Conservation (phyloP, 2,113 vertebrate genomes). For the Poeciliopsis prolifica region DNA sequence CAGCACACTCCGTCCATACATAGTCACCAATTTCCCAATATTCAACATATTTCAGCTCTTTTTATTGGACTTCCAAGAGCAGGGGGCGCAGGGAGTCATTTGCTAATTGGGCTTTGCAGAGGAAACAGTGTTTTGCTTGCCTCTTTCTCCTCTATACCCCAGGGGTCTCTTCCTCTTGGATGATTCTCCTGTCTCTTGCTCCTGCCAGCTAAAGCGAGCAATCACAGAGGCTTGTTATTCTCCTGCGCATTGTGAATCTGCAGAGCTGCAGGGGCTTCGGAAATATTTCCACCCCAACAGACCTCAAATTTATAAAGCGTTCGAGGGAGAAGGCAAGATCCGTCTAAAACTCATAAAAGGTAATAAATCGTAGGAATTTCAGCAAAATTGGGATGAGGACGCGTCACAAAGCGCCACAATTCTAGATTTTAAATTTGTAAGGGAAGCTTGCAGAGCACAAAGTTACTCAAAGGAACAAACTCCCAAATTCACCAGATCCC, state of each 20-base stretch:
- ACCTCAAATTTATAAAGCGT: conserved; percentile 51
- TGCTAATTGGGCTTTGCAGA: conserved; percentile 81
- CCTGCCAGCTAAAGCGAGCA: conserved; percentile 72
- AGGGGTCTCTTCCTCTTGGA: conserved; percentile 71
- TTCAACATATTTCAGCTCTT: conserved; percentile 56
- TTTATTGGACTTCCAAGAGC: conserved; percentile 62
- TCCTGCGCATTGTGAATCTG: conserved; percentile 57
- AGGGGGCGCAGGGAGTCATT: conserved; percentile 75
- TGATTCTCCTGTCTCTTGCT: conserved; percentile 70
- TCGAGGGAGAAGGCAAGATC: conserved; percentile 22
- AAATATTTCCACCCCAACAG: conserved; percentile 42
- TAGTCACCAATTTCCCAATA: conserved; percentile 41
- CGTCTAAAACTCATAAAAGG: conserved; percentile 25
- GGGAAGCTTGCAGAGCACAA: neutral
- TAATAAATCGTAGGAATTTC: conserved; percentile 21
- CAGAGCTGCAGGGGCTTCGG: conserved; percentile 58
- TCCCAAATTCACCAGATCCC: neutral
- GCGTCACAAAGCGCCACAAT: neutral
- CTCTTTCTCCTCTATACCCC: conserved; percentile 72
- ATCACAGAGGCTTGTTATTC: conserved; percentile 71
- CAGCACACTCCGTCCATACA: neutral
- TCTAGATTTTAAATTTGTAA: neutral
- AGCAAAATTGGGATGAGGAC: neutral
- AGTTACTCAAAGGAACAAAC: neutral
- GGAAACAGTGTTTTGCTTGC: conserved; percentile 61